phyloP scores from a whole-genome alignment of 1,140 invertebrate species.

The Trachymyrmex cornetzi region DNA sequence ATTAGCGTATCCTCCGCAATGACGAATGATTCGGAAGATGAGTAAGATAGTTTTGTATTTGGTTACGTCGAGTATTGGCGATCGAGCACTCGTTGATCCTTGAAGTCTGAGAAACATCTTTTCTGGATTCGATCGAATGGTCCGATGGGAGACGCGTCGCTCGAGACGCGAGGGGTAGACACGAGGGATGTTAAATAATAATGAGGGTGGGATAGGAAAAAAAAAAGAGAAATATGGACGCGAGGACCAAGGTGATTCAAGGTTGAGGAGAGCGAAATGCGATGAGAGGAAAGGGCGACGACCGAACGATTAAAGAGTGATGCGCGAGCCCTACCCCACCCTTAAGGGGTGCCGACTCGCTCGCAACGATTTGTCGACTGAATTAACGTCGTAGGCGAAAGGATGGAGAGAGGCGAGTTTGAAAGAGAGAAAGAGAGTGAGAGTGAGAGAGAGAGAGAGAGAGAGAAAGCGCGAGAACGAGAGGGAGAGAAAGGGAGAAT shows the following conservation, averaged over 20 bases:
- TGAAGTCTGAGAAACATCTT: slow-evolving; percentile 12
- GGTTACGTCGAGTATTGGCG: background rate
- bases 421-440: background rate
- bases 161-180: background rate
- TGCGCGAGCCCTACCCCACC: slow-evolving; percentile 59
- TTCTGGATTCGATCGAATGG: slow-evolving; percentile 16
- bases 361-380: slow-evolving; percentile 24
- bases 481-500: slow-evolving; percentile 48
- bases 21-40: slow-evolving; percentile 17
- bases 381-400: slow-evolving; percentile 2
- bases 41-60: background rate
- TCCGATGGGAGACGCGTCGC: background rate
- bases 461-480: slow-evolving; percentile 10
- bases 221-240: background rate
- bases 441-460: background rate
- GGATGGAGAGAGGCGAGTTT: slow-evolving; percentile 21
- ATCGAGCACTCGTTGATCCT: background rate
- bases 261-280: background rate
- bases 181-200: background rate
- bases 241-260: slow-evolving; percentile 4
- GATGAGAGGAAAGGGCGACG: background rate
- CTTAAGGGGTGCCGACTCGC: slow-evolving; percentile 4
- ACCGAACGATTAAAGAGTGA: slow-evolving; percentile 23
- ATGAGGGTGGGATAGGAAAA: slow-evolving; percentile 2
- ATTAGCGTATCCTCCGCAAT: slow-evolving; percentile 13